Percentiles rank a stretch among this genome's conserved stretches.
phyloP scores from a whole-genome alignment of 2,888 invertebrate species.

The Scelioninae gen. 2 region DNA sequence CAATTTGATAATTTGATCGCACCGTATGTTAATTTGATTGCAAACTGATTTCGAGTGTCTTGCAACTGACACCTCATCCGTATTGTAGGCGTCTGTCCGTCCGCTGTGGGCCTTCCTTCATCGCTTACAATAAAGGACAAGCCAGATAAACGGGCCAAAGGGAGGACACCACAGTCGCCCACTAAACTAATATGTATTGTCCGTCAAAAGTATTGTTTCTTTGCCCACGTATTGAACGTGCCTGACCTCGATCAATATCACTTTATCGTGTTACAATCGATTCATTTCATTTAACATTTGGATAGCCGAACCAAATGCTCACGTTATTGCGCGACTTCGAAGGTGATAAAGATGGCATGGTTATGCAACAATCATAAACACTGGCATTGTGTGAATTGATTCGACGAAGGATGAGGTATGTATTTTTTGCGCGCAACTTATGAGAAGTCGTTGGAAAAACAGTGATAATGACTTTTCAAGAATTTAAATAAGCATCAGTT shows the following conservation, averaged over 20 bases:
- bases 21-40: not conserved
- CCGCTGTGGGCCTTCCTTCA: conserved; percentile 1
- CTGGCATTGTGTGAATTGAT: not conserved
- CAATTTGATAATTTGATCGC: no score
- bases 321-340: not conserved
- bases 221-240: conserved; percentile 19
- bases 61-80: not conserved
- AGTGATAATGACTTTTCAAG: not conserved
- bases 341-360: not conserved
- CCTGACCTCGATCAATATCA: conserved; percentile 35
- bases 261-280: conserved; percentile 13
- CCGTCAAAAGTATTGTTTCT: conserved; percentile 25
- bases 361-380: not conserved
- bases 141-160: conserved; percentile 16
- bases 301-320: not conserved
- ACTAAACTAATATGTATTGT: conserved; percentile 29
- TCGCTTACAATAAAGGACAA: conserved; percentile 8
- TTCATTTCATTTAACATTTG: conserved; percentile 15
- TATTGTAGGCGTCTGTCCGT: conserved; percentile 16
- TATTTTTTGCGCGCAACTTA: not conserved
- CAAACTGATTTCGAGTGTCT: not conserved
- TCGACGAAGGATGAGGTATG: not conserved
- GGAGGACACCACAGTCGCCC: conserved; percentile 19
- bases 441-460: not conserved
- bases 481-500: not conserved